A percentile compares a stretch with the other conserved stretches of the same genome.
These are phyloP conservation scores for Gymnothorax javanicus DNA, from an alignment of 2,797 vertebrate genomes.

Conservation along the genomic window DNA sequence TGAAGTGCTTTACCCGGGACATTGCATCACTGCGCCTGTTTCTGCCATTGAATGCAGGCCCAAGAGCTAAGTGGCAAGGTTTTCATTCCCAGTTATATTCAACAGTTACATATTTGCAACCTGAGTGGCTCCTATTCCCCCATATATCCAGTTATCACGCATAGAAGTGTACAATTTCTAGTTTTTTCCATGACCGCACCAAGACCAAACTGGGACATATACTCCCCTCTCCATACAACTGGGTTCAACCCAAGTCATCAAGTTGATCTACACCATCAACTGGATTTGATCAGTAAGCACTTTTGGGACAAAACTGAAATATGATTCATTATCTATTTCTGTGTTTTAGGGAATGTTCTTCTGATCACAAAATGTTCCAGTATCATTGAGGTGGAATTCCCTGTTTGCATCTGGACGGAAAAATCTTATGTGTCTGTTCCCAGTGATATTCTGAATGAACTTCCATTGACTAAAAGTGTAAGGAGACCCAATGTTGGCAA, in stretches of 20 bases:
- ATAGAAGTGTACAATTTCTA: background rate
- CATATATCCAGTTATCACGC: background rate
- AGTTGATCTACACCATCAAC: background rate
- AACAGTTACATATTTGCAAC: background rate
- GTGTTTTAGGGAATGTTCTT: constrained; percentile 38
- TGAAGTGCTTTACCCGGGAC: background rate
- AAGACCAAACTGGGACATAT: background rate
- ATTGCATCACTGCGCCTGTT: background rate
- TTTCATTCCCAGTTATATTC: background rate
- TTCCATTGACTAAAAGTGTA: background rate
- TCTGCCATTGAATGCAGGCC: background rate
- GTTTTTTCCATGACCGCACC: background rate
- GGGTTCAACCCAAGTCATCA: background rate
- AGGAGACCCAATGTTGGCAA: background rate
- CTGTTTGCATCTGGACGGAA: constrained; percentile 2
- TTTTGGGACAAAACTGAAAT: constrained; percentile 20
- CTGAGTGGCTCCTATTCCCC: background rate
- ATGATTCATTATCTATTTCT: constrained; percentile 40
- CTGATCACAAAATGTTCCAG: constrained; percentile 41
- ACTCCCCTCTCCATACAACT: background rate
- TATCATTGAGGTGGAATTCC: constrained; percentile 30
- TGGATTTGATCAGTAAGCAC: background rate
- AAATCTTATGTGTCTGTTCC: constrained; percentile 34
- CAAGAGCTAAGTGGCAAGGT: background rate
- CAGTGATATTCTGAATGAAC: background rate